phyloP scores from a whole-genome alignment of 92 coral and sea anemone genomes.

The Actinernus sp. region DNA sequence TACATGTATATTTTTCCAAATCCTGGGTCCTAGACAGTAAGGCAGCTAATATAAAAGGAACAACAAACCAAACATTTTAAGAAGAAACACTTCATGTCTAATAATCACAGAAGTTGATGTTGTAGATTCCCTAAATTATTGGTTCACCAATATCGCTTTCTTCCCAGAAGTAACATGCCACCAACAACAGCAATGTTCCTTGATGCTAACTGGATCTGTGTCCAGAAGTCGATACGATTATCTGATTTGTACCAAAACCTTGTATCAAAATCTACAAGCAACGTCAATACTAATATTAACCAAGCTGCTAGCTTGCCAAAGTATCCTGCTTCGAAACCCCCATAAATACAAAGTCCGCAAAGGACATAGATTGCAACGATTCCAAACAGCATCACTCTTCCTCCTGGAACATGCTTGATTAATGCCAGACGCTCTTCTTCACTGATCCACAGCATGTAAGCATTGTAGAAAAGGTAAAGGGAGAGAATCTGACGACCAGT shows the following conservation, averaged over 20 bases:
- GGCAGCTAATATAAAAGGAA: too few species aligned
- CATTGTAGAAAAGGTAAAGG: slow-evolving; percentile 81
- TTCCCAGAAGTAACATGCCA: slow-evolving; percentile 76
- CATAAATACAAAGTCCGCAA: slow-evolving; percentile 86
- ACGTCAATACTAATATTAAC: slow-evolving; percentile 73
- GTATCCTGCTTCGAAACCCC: slow-evolving; percentile 93
- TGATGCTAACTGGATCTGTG: slow-evolving; percentile 75
- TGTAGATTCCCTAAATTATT: too few species aligned
- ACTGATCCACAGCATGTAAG: slow-evolving; percentile 92
- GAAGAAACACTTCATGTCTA: too few species aligned
- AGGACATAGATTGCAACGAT: slow-evolving; percentile 71
- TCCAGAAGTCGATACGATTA: slow-evolving; percentile 84
- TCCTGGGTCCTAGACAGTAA: too few species aligned
- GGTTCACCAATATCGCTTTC: slow-evolving; percentile 92
- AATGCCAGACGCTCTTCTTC: slow-evolving; percentile 83
- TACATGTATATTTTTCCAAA: too few species aligned
- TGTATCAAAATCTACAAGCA: slow-evolving; percentile 86
- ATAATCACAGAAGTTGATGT: too few species aligned
- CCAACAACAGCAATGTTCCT: slow-evolving; percentile 86
- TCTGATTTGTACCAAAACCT: slow-evolving; percentile 81
- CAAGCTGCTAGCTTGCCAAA: slow-evolving; percentile 91
- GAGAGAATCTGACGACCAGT: slow-evolving; percentile 87
- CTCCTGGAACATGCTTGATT: slow-evolving; percentile 81
- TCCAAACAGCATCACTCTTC: slow-evolving; percentile 56
- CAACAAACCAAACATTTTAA: too few species aligned